Evolutionary conservation across 2,797 vertebrate genomes (phyloP).

Genomic region (Gallinago solitaria): DNA sequence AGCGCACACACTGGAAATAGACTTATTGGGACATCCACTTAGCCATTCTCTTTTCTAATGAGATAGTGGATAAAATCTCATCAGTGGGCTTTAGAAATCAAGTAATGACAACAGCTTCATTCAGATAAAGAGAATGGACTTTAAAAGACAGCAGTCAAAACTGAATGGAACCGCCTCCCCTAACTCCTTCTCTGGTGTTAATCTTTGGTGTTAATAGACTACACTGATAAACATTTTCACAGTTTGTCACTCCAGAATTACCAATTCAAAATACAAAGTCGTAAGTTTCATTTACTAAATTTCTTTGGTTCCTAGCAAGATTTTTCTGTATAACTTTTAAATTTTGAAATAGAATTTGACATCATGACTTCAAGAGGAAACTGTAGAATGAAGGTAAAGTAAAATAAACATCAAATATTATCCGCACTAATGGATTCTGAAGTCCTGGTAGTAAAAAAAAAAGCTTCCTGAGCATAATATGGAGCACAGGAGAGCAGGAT

Average conservation of each 20-base stretch:
- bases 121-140: neutral
- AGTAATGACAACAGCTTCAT: neutral
- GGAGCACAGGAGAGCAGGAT: neutral
- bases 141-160: neutral
- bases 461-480: neutral
- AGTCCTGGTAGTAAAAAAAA: neutral
- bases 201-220: neutral
- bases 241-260: neutral
- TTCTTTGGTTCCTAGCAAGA: neutral
- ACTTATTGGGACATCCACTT: constrained; percentile 55
- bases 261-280: neutral
- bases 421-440: neutral
- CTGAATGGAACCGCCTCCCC: neutral
- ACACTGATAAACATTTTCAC: neutral
- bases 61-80: constrained; percentile 23
- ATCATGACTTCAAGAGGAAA: neutral
- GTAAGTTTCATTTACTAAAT: neutral
- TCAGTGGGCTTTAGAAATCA: constrained; percentile 23
- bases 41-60: constrained; percentile 53
- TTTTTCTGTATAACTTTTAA: neutral
- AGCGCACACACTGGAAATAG: constrained; percentile 53
- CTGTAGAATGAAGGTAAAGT: neutral
- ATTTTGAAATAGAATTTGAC: neutral
- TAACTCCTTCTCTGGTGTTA: neutral
- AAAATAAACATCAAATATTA: neutral